These are phyloP conservation scores for Gila orcuttii DNA, from an alignment of 2,113 vertebrate species.

Conservation along the genomic window DNA sequence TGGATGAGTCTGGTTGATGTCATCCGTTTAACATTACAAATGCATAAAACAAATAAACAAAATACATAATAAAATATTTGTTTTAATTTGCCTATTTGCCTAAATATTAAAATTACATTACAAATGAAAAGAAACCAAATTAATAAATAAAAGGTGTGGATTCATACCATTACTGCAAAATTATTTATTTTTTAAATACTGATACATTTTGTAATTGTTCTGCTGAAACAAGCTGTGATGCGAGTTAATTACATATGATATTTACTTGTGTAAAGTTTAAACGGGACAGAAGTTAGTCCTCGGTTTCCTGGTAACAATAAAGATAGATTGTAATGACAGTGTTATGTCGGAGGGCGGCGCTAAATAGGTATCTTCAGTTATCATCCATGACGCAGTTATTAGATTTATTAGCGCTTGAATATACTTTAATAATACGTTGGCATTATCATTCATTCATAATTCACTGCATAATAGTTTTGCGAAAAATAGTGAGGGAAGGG, in stretches of 20 bases:
- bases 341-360: conserved; percentile 41
- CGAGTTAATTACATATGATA: not conserved
- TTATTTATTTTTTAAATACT: not conserved
- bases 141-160: not conserved
- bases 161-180: not conserved
- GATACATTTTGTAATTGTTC: not conserved
- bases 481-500: not conserved
- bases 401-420: conserved; percentile 13
- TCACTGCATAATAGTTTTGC: too few species aligned
- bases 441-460: not conserved
- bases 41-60: not conserved
- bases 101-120: not conserved
- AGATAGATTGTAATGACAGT: not conserved
- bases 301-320: conserved; percentile 1
- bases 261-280: conserved; percentile 31
- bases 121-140: not conserved
- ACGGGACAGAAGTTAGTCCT: conserved; percentile 28
- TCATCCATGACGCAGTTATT: conserved; percentile 45
- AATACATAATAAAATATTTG: not conserved
- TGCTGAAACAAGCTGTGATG: not conserved
- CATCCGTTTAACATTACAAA: not conserved
- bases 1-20: conserved; percentile 34
- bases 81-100: too few species aligned
- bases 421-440: not conserved
- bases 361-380: not conserved